phyloP scores from a whole-genome alignment of 2,888 invertebrate genomes.

The Drosophila kokeensis region DNA sequence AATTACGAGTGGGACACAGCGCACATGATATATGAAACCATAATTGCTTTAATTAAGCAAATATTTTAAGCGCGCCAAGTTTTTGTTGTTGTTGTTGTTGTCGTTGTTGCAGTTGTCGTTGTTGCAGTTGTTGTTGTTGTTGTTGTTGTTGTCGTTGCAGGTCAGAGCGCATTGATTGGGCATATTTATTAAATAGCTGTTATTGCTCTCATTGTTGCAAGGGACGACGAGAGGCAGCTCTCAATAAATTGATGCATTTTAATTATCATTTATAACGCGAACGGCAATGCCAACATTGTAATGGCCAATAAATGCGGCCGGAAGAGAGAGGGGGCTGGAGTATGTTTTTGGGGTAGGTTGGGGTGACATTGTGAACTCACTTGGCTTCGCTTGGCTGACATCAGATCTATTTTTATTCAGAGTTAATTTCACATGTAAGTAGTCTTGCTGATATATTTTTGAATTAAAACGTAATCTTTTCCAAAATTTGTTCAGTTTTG shows the following conservation, averaged over 20 bases:
- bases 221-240: conserved; percentile 21
- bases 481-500: no score
- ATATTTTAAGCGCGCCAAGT: conserved; percentile 65
- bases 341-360: background rate
- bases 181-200: conserved; percentile 77
- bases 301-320: conserved; percentile 11
- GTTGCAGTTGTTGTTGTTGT: background rate
- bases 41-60: conserved; percentile 81
- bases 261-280: conserved; percentile 72
- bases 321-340: background rate
- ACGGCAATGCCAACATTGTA: conserved; percentile 17
- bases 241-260: conserved; percentile 73
- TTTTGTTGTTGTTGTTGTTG: background rate
- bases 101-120: conserved; percentile 9
- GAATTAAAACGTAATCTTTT: background rate
- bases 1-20: conserved; percentile 61
- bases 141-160: conserved; percentile 19
- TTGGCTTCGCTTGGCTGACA: background rate
- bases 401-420: background rate
- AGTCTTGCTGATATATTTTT: background rate
- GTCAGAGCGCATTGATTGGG: conserved; percentile 69
- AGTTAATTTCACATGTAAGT: background rate
- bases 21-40: conserved; percentile 76
- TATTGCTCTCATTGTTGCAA: conserved; percentile 58
- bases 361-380: background rate